Percentiles rank a stretch among this genome's conserved stretches.
Conservation (phyloP, 2,888 invertebrate species). For the Drosophila trichaetosa region DNA sequence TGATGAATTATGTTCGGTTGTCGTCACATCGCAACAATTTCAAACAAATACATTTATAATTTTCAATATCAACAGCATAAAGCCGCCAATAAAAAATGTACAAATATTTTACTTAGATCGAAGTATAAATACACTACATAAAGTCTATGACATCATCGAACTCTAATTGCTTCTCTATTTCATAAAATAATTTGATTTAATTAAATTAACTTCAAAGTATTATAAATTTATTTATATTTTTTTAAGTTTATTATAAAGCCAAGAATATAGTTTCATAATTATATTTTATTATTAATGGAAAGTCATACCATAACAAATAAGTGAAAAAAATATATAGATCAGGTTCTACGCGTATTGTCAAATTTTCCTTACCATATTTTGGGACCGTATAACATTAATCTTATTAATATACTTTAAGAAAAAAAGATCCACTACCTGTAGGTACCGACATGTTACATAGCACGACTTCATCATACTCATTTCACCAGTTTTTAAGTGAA, state of each 20-base stretch:
- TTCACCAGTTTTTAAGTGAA: neutral
- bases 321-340: neutral
- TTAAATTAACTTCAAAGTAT: neutral
- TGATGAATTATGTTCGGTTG: conserved; percentile 70
- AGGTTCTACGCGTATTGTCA: neutral
- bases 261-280: neutral
- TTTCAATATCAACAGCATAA: conserved; percentile 41
- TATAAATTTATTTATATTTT: neutral
- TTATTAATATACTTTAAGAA: neutral
- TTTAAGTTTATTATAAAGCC: neutral
- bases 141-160: neutral
- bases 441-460: too few species aligned
- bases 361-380: neutral
- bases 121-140: conserved; percentile 14
- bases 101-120: neutral
- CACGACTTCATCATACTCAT: neutral
- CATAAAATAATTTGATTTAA: neutral
- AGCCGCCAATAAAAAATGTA: conserved; percentile 33
- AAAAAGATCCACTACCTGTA: neutral
- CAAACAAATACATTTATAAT: conserved; percentile 30
- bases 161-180: neutral
- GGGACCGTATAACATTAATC: neutral
- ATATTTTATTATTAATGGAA: neutral
- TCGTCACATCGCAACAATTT: conserved; percentile 42
- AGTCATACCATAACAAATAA: neutral